Evolutionary conservation across 2,888 invertebrate species (phyloP), one percentile per base, ranked within the genome.

Genomic region (Leucoma salicis): DNA sequence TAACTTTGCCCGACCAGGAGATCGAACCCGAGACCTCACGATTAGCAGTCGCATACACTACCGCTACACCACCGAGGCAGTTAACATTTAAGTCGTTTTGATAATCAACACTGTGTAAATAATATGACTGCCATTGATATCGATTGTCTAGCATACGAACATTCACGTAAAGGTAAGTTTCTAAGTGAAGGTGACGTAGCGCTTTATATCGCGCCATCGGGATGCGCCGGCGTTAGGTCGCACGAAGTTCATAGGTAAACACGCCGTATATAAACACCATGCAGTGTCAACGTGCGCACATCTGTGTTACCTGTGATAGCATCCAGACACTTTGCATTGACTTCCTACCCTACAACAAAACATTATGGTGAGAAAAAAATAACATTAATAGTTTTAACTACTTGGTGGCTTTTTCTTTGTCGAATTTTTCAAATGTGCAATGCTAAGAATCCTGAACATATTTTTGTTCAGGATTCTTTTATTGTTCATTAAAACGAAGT

Each of bases 221-320:
- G 85, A 85, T 82, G 80, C 72, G 68, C 77, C 49, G 51, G 62
- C 74, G 55, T 49, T 66, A 65, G 82, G 84, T 82, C 82, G 79
- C 65, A 66, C 80, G 79, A 87, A 86, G 88, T 88, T 88, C 88
- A 88, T 81, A 88, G 87, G 88, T 89, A 89, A 88, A 80, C 75
- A 71, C 69, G 70, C 56, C 63, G 78, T 88, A 87, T 89, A 89
- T 88, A 89, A 89, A 79, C 10, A 79, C 68, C 71, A 73, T 71
- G 76, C 74, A 66, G 78, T 89, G 84, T 82, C 88, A 82, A 73
- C 70, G 70, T 69, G 73, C 79, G 80, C 85, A 85, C 74, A 85
- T 71, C 71, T 66, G 69, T 73, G 70, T 63, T 69, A 76, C 61
- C 63, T 63, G 77, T 78, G 77, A 65, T 66, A 74, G 74, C 65